Base-by-base conservation (phyloP, 2,888 invertebrate species). In the Chironomus tentans region DNA sequence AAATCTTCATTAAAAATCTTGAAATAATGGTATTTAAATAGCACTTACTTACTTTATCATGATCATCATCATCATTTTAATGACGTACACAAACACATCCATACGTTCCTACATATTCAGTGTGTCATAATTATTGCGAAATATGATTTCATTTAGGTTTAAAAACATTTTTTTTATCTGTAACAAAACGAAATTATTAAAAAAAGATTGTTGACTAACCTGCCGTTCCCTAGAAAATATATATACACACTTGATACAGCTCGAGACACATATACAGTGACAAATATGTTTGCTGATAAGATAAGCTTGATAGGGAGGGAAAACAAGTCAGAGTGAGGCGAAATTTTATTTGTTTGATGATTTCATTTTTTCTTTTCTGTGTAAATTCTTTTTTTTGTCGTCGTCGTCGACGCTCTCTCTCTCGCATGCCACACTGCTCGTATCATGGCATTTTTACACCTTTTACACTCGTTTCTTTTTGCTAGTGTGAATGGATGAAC, bases 201-300 rank as follows among this genome's bases (percentile, higher is more conserved):
- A 56, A 56, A 21, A 65, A n/a, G 12, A 15, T 48, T 68, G 68
- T 74, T 74, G 65, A 74, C 65, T 74, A 68, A 74, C 65, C 18
- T 47, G 74, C 74, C 74, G 21, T 74, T 74, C 74, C 74, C 74
- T 21, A 68, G 68, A 74, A 72, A 28, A 5, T 38, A 38, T 28
- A 68, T 2, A 12, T 7, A 62, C 7, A 62, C 6, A n/a, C 15
- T 50, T 50, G 50, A 50, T 50, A 50, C 12, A 56, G 56, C 6
- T 21, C 4, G 21, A 24, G 21, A 62, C 62, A 24, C 24, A 65
- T 21, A 65, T 65, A 72, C 61, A 38, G 7, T 10, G 12, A 62
- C 61, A 62, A 72, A 15, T 61, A 62, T 62, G 62, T 72, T 72
- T 72, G 46, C 72, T 72, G 72, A 72, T 72, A 72, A 72, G 72